Evolutionary conservation across 2,797 vertebrate species (phyloP).

Genomic region (Emydoidea blandingii): DNA sequence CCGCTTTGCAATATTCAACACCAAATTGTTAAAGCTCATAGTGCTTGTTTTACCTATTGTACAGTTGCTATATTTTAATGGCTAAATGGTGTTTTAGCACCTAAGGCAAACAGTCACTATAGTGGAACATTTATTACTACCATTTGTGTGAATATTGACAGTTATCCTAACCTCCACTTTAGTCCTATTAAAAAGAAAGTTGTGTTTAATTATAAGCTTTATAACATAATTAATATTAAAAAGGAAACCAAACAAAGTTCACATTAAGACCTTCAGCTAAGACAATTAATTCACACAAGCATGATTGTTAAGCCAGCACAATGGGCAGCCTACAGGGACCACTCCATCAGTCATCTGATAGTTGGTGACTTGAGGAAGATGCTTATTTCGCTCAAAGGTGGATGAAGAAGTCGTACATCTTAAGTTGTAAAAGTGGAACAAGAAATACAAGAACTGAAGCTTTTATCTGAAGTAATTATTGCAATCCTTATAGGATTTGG

Average conservation of each 20-base stretch:
- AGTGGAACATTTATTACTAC: not conserved
- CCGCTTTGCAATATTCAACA: not conserved
- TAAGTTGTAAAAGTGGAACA: not conserved
- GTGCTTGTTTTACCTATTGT: conserved; percentile 38
- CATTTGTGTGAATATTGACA: conserved; percentile 38
- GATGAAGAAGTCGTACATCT: not conserved
- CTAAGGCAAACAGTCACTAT: conserved; percentile 39
- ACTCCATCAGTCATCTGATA: no score
- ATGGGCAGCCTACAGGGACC: no score
- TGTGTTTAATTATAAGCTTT: not conserved
- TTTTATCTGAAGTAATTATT: not conserved
- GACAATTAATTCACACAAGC: not conserved
- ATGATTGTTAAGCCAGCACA: not conserved
- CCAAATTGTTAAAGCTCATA: conserved; percentile 29
- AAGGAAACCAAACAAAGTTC: no score
- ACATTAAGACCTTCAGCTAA: no score
- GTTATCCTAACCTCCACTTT: conserved; percentile 38
- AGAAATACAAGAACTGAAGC: not conserved
- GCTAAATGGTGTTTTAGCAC: conserved; percentile 37
- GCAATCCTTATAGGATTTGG: no score
- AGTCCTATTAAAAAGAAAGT: not conserved
- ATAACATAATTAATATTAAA: not conserved
- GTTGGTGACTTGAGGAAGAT: no score
- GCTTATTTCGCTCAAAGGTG: not conserved
- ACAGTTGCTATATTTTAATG: conserved; percentile 15